These are phyloP conservation scores for Poeciliopsis paucimaculata DNA, from an alignment of 2,797 vertebrate genomes.

Conservation along the genomic window DNA sequence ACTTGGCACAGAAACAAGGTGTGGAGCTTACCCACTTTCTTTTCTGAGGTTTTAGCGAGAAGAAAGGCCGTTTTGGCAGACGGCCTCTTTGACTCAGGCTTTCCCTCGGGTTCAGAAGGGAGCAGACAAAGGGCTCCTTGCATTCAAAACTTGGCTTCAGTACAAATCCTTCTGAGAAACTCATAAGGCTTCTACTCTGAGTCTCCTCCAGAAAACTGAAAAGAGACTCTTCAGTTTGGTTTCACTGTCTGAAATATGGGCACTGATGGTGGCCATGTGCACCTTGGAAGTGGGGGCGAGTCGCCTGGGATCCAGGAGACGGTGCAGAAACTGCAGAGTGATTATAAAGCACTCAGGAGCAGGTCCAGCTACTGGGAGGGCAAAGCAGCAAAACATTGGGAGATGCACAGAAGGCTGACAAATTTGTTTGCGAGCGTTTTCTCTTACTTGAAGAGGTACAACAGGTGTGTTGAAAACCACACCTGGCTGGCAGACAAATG, in stretches of 20 bases:
- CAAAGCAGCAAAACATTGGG: conserved; percentile 24
- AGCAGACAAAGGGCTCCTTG: conserved; percentile 69
- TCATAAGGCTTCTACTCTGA: conserved; percentile 45
- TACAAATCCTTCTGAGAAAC: conserved; percentile 61
- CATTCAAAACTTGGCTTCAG: conserved; percentile 64
- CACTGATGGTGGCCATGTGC: conserved; percentile 50
- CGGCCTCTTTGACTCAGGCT: conserved; percentile 57
- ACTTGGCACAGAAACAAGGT: conserved; percentile 64
- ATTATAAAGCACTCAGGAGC: conserved; percentile 58
- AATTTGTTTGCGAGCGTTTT: conserved; percentile 32
- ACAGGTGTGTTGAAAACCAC: not conserved
- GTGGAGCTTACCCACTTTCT: conserved; percentile 66
- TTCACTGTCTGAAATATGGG: conserved; percentile 48
- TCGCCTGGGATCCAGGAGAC: conserved; percentile 51
- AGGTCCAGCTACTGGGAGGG: conserved; percentile 47
- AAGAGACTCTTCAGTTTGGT: conserved; percentile 53
- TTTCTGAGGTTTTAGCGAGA: conserved; percentile 62
- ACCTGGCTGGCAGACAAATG: not conserved
- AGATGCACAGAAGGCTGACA: conserved; percentile 40
- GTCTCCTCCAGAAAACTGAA: conserved; percentile 62
- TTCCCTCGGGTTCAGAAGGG: conserved; percentile 67
- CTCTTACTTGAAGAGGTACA: conserved; percentile 21
- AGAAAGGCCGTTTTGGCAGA: conserved; percentile 73
- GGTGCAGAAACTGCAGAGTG: conserved; percentile 47
- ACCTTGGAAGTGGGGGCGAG: conserved; percentile 47